A percentile compares a stretch with the other conserved stretches of the same genome.
Conservation (phyloP, 2,888 invertebrate species). For the Aspidiotus destructor region DNA sequence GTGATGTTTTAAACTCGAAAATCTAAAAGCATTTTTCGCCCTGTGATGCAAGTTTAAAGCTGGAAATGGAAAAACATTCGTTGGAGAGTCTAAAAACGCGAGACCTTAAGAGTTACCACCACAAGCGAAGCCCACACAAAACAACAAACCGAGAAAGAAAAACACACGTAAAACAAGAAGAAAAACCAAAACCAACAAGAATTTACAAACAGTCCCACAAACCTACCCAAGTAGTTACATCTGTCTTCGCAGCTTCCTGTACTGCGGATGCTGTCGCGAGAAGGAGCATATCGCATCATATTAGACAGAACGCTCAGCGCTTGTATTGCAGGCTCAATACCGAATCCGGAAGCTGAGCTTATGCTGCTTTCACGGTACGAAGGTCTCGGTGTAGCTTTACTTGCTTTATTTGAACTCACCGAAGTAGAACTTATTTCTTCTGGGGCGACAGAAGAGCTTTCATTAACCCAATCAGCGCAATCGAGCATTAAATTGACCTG, state of each 20-base stretch:
- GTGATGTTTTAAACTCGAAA: constrained; percentile 40
- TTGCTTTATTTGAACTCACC: not conserved
- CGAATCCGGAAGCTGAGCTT: constrained; percentile 39
- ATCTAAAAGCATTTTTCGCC: constrained; percentile 38
- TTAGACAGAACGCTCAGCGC: constrained; percentile 40
- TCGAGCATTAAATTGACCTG: constrained; percentile 43
- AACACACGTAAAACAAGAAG: constrained; percentile 10
- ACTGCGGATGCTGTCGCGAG: constrained; percentile 41
- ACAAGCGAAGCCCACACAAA: not conserved
- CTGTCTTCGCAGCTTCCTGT: constrained; percentile 39
- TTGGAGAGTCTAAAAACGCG: constrained; percentile 37
- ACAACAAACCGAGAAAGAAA: not conserved
- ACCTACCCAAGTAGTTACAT: constrained; percentile 37
- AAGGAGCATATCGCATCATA: constrained; percentile 40
- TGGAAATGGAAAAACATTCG: constrained; percentile 34
- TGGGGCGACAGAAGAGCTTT: constrained; percentile 34
- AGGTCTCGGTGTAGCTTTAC: constrained; percentile 26
- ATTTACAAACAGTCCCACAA: not conserved
- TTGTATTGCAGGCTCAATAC: constrained; percentile 40
- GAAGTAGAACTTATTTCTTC: constrained; percentile 27
- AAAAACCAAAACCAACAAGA: constrained; percentile 15
- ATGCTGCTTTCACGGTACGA: constrained; percentile 36
- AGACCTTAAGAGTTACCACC: constrained; percentile 5
- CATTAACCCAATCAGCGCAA: constrained; percentile 39
- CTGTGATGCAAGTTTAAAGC: constrained; percentile 37